Evolutionary conservation across 2,888 invertebrate species (phyloP), one percentile per base, ranked within the genome.

Genomic region (Schizotus pectinicornis): DNA sequence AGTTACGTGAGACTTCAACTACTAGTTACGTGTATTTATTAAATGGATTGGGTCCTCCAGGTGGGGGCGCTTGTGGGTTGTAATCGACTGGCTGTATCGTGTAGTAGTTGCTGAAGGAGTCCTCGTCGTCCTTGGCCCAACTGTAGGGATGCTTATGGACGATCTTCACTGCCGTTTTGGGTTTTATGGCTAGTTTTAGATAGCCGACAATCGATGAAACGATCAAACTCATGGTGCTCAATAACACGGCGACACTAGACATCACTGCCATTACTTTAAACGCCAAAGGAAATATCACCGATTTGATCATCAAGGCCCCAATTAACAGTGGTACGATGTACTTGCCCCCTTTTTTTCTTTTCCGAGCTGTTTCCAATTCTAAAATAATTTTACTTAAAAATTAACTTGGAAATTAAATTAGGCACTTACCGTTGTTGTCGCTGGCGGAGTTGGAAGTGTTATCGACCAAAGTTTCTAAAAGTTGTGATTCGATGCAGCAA

Each of bases 211-310:
- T 83, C 0, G 86, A 84, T 0, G 87, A 86, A 71, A 88, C 78
- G 3, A 87, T 82, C 36, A 84, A 74, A 61, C 84, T 84, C 76
- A 84, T 76, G 5, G 81, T 72, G 65, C 83, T 84, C 7, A 84
- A 71, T 1, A 83, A 73, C 8, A 84, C 80, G 0, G 84, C 81
- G 64, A 84, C 81, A 59, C 87, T 85, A 13, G 90, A 86, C 45
- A 90, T 76, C 36, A 90, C 84, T 0, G 89, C 87, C 60, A 91
- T 76, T 1, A 85, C 83, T 69, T 90, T 91, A 49, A 91, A 74
- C 0, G 88, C 84, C 33, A 89, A 77, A 0, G 90, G 90, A 43
- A 90, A 77, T 6, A 91, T 68, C 1, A 91, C 76, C 33, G 87
- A 82, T 73, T 89, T 89, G 0, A 88, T 85, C 46, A 88, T 80